These are phyloP conservation scores for Dendrolimus punctatus DNA, from an alignment of 1,140 invertebrate species.

Conservation along the genomic window DNA sequence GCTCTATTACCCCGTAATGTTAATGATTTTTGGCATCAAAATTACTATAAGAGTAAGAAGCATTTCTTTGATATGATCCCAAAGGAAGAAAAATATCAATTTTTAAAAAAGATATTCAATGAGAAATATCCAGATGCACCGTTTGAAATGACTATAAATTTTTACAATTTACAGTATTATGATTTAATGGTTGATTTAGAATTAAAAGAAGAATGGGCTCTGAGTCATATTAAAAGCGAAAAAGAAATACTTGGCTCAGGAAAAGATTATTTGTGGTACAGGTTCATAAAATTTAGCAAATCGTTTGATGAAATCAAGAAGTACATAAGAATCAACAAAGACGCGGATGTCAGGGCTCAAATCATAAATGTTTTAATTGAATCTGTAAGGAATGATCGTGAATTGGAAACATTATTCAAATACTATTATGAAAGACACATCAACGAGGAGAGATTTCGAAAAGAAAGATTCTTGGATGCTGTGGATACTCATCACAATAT, in stretches of 20 bases:
- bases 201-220: constrained; percentile 39
- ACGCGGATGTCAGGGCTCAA: constrained; percentile 18
- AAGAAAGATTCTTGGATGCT: constrained; percentile 34
- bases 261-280: constrained; percentile 37
- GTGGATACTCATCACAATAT: constrained; percentile 27
- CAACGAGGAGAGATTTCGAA: constrained; percentile 30
- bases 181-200: constrained; percentile 25
- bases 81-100: constrained; percentile 24
- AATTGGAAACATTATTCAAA: constrained; percentile 29
- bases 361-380: constrained; percentile 31
- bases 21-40: constrained; percentile 31
- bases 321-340: constrained; percentile 21
- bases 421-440: constrained; percentile 44
- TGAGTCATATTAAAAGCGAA: constrained; percentile 27
- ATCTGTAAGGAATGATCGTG: constrained; percentile 26
- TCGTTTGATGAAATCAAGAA: constrained; percentile 37
- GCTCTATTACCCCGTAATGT: constrained; percentile 20
- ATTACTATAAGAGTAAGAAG: constrained; percentile 21
- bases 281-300: constrained; percentile 34
- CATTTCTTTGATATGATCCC: constrained; percentile 32
- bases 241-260: constrained; percentile 27
- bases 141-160: constrained; percentile 36
- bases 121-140: constrained; percentile 26
- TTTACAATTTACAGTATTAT: constrained; percentile 31
- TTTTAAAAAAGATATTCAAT: constrained; percentile 32